Percentiles rank a stretch among this genome's conserved stretches.
Conservation (phyloP, 2,113 vertebrate genomes). For the Pseudopipra pipra region DNA sequence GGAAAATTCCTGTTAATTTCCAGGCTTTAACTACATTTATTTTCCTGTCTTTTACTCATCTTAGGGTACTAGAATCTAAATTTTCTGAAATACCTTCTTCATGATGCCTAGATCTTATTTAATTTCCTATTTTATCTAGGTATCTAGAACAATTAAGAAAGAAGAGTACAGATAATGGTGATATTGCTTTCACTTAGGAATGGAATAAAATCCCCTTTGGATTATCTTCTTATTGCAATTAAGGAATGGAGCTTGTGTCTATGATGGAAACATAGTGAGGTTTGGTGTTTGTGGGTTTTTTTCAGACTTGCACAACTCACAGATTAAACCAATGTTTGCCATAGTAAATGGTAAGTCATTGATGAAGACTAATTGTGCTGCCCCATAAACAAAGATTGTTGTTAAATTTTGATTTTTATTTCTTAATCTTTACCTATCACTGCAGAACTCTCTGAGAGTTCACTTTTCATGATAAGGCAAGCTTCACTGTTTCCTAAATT, state of each 20-base stretch:
- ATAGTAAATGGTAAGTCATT: neutral
- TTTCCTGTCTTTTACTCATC: neutral
- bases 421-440: neutral
- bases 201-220: neutral
- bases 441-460: neutral
- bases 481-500: neutral
- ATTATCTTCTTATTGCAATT: neutral
- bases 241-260: neutral
- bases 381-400: neutral
- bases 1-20: neutral
- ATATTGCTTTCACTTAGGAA: neutral
- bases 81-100: neutral
- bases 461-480: neutral
- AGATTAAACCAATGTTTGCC: neutral
- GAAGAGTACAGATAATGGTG: neutral
- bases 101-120: neutral
- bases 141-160: neutral
- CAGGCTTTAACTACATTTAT: neutral
- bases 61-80: neutral
- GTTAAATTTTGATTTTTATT: neutral
- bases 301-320: neutral
- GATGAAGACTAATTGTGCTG: neutral
- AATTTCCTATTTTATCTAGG: neutral
- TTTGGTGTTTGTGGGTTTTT: neutral
- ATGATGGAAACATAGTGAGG: neutral